phyloP scores from a whole-genome alignment of 2,113 vertebrate genomes.

The Gallinago media region DNA sequence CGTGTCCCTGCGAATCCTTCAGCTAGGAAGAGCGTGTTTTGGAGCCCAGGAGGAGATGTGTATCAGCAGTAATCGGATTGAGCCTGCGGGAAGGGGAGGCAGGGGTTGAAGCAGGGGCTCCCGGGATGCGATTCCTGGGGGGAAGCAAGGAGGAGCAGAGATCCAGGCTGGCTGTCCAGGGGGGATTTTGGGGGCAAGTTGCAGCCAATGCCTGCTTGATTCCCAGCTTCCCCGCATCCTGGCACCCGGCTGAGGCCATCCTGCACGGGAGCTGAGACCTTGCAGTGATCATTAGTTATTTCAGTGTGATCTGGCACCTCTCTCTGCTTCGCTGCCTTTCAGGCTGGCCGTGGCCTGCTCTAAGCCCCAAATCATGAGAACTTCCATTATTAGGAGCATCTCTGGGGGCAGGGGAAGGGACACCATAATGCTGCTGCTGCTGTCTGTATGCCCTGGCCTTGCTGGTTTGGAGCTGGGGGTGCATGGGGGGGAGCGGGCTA shows the following conservation, averaged over 20 bases:
- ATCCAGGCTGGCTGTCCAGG: not conserved
- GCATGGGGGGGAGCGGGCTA: slow-evolving; percentile 66
- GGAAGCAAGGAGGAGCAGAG: not conserved
- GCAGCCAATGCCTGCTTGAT: not conserved
- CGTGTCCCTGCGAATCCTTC: slow-evolving; percentile 61
- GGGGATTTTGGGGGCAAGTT: not conserved
- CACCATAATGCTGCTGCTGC: slow-evolving; percentile 62
- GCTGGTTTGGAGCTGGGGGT: slow-evolving; percentile 61
- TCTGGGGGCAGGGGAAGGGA: slow-evolving; percentile 78
- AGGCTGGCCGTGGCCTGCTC: slow-evolving; percentile 77
- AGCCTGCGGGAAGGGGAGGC: slow-evolving; percentile 33
- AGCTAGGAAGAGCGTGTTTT: slow-evolving; percentile 58
- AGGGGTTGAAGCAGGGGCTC: slow-evolving; percentile 21
- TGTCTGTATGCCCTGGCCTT: slow-evolving; percentile 51
- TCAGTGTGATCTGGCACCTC: not conserved
- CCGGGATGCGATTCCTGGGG: not conserved
- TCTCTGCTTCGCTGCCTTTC: slow-evolving; percentile 71
- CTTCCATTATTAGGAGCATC: slow-evolving; percentile 82
- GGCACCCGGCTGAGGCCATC: not conserved
- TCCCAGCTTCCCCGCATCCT: not conserved
- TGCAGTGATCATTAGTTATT: not conserved
- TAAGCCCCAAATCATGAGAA: slow-evolving; percentile 78
- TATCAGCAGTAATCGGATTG: slow-evolving; percentile 75
- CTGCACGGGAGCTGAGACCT: not conserved
- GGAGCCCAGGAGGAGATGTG: slow-evolving; percentile 72